phyloP scores from a whole-genome alignment of 1,140 invertebrate genomes.

The Drosophila cardini region DNA sequence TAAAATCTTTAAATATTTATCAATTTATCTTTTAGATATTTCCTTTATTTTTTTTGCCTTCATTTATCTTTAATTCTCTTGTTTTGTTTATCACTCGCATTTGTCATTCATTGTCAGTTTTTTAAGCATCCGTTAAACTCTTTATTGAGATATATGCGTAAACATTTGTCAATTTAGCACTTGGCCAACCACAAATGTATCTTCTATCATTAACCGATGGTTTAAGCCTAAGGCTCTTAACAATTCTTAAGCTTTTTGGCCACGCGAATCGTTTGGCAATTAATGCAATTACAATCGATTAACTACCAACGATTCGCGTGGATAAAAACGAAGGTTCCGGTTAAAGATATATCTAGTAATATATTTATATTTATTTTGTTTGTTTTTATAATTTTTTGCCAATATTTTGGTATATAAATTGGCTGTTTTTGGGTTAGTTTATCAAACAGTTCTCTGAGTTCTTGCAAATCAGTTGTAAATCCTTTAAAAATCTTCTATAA shows the following conservation, averaged over 20 bases:
- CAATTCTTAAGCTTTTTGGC: too few species aligned
- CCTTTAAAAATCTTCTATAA: neutral
- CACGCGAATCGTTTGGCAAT: too few species aligned
- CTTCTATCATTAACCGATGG: neutral
- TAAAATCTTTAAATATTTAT: conserved; percentile 1
- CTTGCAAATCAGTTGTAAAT: neutral
- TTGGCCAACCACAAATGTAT: neutral
- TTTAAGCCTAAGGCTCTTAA: too few species aligned
- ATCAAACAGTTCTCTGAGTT: neutral
- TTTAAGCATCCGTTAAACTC: neutral
- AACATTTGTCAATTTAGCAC: conserved; percentile 3
- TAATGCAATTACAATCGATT: neutral
- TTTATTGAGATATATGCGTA: neutral
- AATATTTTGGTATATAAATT: neutral
- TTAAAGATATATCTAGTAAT: too few species aligned
- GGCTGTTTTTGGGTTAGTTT: neutral
- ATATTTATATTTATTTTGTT: neutral
- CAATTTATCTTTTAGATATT: neutral
- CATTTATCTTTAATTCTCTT: neutral
- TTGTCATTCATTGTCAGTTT: conserved; percentile 7
- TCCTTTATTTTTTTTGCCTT: conserved; percentile 1
- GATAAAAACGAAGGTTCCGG: neutral
- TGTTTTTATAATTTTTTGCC: neutral
- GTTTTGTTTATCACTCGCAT: neutral
- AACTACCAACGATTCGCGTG: neutral